A percentile compares a stretch with the other conserved stretches of the same genome.
Conservation (phyloP, 2,888 invertebrate species). For the Hyalella azteca region DNA sequence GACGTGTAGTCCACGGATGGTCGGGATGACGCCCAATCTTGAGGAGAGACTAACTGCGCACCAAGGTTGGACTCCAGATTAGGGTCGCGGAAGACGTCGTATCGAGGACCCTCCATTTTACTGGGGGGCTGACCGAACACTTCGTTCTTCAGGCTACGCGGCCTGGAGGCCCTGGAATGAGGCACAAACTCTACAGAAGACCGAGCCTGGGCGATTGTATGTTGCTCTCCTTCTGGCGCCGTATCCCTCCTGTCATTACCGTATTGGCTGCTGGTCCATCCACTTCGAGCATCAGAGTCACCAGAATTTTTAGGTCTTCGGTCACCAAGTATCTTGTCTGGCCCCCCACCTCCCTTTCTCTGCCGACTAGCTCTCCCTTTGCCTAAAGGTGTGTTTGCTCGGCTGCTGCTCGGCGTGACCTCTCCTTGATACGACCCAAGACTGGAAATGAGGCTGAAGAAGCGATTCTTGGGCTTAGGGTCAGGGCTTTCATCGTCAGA, state of each 20-base stretch:
- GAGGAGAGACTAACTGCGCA: not conserved
- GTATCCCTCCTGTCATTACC: conserved; percentile 4
- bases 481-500: not conserved
- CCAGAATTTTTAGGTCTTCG: not conserved
- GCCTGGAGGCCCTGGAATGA: not conserved
- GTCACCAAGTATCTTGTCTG: not conserved
- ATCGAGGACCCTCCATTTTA: not conserved
- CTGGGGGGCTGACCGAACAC: not conserved
- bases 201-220: not conserved
- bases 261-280: not conserved
- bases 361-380: not conserved
- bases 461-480: not conserved
- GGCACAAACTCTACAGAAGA: not conserved
- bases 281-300: not conserved
- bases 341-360: not conserved
- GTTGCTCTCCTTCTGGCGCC: not conserved
- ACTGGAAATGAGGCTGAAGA: conserved; percentile 19
- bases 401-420: not conserved
- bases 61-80: too few species aligned
- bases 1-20: not conserved
- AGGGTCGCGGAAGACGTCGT: not conserved
- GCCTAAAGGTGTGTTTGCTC: conserved; percentile 13
- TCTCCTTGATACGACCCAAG: not conserved
- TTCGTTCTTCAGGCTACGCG: not conserved
- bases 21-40: not conserved